These are phyloP conservation scores for Otus sunia DNA, from an alignment of 2,113 vertebrate species.

Conservation along the genomic window DNA sequence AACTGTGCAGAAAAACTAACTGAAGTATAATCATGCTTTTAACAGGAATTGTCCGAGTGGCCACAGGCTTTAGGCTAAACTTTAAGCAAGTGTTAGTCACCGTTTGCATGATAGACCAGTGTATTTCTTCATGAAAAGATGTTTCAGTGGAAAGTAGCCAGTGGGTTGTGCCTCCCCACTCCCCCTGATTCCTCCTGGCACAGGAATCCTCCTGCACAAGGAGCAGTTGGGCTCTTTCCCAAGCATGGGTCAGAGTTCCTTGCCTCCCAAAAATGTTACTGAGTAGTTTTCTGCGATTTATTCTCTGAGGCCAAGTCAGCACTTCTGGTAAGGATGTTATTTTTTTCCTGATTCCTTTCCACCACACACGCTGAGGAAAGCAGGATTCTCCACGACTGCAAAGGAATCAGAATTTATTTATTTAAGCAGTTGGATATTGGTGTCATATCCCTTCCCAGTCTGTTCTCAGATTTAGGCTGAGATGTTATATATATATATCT, in stretches of 20 bases:
- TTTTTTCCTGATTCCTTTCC: not conserved
- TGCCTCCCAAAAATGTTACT: not conserved
- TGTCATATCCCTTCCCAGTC: not conserved
- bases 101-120: accelerated
- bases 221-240: not conserved
- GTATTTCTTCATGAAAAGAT: not conserved
- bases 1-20: not conserved
- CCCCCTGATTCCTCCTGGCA: not conserved
- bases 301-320: not conserved
- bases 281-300: not conserved
- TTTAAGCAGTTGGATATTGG: not conserved
- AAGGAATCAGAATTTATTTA: not conserved
- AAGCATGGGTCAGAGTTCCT: not conserved
- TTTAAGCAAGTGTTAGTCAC: not conserved
- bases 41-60: not conserved
- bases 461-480: not conserved
- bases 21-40: not conserved
- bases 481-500: too few species aligned
- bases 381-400: not conserved
- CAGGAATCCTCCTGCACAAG: not conserved
- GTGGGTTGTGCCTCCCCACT: not conserved
- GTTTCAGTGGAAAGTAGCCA: not conserved
- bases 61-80: not conserved
- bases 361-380: not conserved
- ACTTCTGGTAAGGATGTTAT: not conserved